Evolutionary conservation across 35 echinoderm and acorn worm genomes (phyloP).

Genomic region (Nesometra sesokonis): DNA sequence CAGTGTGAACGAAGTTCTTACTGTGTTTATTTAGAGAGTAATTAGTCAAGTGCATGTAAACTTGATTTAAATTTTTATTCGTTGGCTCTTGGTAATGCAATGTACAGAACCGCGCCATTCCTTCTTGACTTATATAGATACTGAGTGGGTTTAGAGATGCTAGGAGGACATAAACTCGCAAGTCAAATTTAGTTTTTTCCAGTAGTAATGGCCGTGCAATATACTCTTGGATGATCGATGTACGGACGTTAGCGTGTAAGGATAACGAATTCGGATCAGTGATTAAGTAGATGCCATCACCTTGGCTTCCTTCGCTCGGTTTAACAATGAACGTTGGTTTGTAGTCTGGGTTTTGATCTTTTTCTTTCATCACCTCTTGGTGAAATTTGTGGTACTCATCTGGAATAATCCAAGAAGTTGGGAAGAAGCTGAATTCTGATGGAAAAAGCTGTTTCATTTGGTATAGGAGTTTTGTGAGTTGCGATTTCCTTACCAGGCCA

Average conservation of each 20-base stretch:
- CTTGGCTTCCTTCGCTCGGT: slow-evolving; percentile 57
- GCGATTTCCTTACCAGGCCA: slow-evolving; percentile 60
- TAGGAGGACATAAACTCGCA: slow-evolving; percentile 58
- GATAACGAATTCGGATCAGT: slow-evolving; percentile 51
- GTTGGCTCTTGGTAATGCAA: slow-evolving; percentile 51
- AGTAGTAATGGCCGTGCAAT: slow-evolving; percentile 47
- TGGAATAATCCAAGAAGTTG: slow-evolving; percentile 63
- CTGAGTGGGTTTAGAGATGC: slow-evolving; percentile 44
- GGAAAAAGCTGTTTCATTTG: slow-evolving; percentile 77
- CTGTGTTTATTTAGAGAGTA: slow-evolving; percentile 71
- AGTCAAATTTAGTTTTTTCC: slow-evolving; percentile 70
- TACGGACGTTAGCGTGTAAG: slow-evolving; percentile 26
- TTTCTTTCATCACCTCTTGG: slow-evolving; percentile 20
- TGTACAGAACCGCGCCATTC: slow-evolving; percentile 72
- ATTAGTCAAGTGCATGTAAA: slow-evolving; percentile 72
- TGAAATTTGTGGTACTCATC: slow-evolving; percentile 63
- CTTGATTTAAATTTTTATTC: slow-evolving; percentile 47
- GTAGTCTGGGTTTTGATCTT: slow-evolving; percentile 36
- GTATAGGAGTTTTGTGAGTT: slow-evolving; percentile 68
- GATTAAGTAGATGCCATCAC: slow-evolving; percentile 67
- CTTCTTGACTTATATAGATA: slow-evolving; percentile 61
- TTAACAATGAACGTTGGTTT: slow-evolving; percentile 73
- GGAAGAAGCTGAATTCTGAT: slow-evolving; percentile 60
- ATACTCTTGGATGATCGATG: slow-evolving; percentile 64
- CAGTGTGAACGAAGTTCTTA: slow-evolving; percentile 42